phyloP scores from a whole-genome alignment of 2,888 invertebrate species.

The Napeogenes sylphis region DNA sequence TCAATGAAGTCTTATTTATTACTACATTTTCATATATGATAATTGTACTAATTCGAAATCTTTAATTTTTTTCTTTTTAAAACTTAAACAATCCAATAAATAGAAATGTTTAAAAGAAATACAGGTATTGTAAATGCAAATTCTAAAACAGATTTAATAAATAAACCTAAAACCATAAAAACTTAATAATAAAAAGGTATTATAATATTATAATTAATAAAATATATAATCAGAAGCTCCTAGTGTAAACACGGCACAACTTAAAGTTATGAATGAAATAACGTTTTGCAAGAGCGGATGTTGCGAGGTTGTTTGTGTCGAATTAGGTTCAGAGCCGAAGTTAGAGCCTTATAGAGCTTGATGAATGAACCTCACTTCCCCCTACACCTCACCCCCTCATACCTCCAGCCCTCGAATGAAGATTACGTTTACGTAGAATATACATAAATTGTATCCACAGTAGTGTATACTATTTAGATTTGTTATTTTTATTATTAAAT shows the following conservation, averaged over 20 bases:
- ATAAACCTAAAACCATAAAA: background rate
- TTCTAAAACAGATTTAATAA: slow-evolving; percentile 1
- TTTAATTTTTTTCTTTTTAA: too few relatives aligned
- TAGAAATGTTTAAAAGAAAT: too few relatives aligned
- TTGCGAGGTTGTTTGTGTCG: slow-evolving; percentile 75
- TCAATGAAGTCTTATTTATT: background rate
- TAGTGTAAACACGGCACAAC: slow-evolving; percentile 52
- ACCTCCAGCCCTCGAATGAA: slow-evolving; percentile 12
- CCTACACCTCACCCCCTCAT: slow-evolving; percentile 1
- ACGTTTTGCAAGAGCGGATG: slow-evolving; percentile 78
- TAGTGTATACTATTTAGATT: background rate
- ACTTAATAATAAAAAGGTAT: background rate
- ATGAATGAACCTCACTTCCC: slow-evolving; percentile 66
- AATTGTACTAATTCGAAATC: too few relatives aligned
- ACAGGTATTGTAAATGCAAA: too few relatives aligned
- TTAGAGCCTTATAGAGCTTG: slow-evolving; percentile 76
- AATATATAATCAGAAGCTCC: background rate
- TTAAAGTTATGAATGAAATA: slow-evolving; percentile 76
- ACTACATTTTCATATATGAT: background rate
- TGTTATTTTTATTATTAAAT: too few relatives aligned
- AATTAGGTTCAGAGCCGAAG: slow-evolving; percentile 77
- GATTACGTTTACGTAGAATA: slow-evolving; percentile 26
- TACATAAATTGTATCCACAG: background rate
- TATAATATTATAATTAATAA: slow-evolving; percentile 1
- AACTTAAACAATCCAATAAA: too few relatives aligned